Percentiles rank a stretch among this genome's conserved stretches.
Conservation (phyloP, 2,888 invertebrate species). For the Torymus aiolomorphi region DNA sequence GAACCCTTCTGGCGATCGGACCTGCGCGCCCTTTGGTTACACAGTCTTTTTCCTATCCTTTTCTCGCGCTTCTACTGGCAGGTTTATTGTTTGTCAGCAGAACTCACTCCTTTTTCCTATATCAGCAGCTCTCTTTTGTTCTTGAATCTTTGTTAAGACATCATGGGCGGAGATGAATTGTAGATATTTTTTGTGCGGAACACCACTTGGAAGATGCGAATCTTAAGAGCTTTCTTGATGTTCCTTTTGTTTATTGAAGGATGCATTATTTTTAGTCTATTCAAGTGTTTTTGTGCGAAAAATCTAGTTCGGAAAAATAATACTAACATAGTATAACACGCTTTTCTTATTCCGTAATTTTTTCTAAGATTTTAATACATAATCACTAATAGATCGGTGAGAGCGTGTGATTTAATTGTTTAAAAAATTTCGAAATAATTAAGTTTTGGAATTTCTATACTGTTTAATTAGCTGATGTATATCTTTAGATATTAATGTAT, state of each 20-base stretch:
- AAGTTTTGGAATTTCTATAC: no score
- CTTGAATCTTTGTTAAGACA: conserved; percentile 33
- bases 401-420: no score
- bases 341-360: not conserved
- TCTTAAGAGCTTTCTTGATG: conserved; percentile 39
- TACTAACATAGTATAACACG: not conserved
- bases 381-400: no score
- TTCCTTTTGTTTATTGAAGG: conserved; percentile 4
- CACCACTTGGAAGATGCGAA: conserved; percentile 29
- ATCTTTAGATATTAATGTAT: no score
- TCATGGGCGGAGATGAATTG: conserved; percentile 17
- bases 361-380: not conserved
- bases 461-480: no score
- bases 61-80: conserved; percentile 33
- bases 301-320: not conserved
- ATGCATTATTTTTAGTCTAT: conserved; percentile 6
- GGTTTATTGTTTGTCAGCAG: conserved; percentile 23
- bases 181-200: conserved; percentile 38
- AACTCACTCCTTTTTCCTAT: conserved; percentile 43
- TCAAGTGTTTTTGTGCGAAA: not conserved
- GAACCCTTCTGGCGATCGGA: conserved; percentile 22
- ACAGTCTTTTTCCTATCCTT: conserved; percentile 30
- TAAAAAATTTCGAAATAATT: no score
- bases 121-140: conserved; percentile 26
- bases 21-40: conserved; percentile 8